These are phyloP conservation scores for Progne subis DNA, from an alignment of 2,113 vertebrate species.

Conservation along the genomic window DNA sequence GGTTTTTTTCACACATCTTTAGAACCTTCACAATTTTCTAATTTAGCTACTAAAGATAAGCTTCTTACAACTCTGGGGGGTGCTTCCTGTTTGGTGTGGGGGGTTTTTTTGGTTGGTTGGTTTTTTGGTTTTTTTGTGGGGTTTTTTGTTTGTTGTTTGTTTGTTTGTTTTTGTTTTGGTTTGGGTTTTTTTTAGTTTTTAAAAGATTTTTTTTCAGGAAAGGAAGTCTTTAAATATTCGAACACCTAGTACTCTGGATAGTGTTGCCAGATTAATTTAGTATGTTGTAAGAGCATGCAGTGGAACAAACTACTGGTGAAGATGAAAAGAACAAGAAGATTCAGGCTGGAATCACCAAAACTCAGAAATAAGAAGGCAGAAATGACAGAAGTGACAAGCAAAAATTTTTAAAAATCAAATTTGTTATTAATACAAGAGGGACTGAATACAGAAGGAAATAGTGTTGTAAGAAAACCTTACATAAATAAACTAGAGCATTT, in stretches of 20 bases:
- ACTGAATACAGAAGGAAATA: not conserved
- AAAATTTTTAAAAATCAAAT: not conserved
- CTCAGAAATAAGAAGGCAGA: not conserved
- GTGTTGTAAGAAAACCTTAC: not conserved
- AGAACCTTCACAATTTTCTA: not conserved
- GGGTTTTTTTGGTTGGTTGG: too few relatives aligned
- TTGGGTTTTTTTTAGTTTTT: not conserved
- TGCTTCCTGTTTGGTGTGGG: not conserved
- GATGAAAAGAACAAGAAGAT: not conserved
- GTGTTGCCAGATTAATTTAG: not conserved
- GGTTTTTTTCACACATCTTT: accelerated
- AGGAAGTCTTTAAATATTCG: not conserved
- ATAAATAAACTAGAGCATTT: not conserved
- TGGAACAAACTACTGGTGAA: not conserved
- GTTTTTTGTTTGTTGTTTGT: too few relatives aligned
- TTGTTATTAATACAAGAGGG: not conserved
- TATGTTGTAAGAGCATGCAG: not conserved
- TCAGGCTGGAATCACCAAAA: not conserved
- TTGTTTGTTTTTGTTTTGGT: not conserved
- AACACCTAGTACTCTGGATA: not conserved
- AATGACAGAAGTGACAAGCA: not conserved
- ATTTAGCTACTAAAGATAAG: not conserved
- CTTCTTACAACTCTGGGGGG: not conserved
- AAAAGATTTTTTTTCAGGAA: not conserved
- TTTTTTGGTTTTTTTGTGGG: too few relatives aligned